Conservation (phyloP, 2,797 vertebrate species). For the Chlorospingus flavigularis region DNA sequence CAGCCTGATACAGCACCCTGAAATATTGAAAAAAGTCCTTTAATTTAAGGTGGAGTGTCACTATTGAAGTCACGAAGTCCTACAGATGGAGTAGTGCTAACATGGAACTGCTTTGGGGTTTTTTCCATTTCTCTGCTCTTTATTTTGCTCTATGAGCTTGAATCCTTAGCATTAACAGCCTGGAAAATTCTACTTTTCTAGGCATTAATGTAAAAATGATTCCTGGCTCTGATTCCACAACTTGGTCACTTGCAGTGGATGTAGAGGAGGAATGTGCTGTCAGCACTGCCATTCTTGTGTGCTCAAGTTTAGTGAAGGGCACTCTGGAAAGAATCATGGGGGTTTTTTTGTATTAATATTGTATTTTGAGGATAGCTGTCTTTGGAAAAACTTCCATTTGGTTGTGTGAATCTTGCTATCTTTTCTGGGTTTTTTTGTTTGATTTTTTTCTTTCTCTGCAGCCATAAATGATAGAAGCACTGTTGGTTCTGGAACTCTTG, state of each 20-base stretch:
- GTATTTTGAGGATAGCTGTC: neutral
- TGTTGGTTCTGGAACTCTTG: neutral
- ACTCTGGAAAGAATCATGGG: neutral
- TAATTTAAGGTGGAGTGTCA: neutral
- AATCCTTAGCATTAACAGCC: neutral
- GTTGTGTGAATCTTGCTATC: neutral
- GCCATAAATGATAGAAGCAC: neutral
- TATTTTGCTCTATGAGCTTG: neutral
- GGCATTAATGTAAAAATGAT: neutral
- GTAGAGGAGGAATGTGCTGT: neutral
- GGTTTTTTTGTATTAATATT: neutral
- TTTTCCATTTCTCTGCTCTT: neutral
- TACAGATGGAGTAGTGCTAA: neutral
- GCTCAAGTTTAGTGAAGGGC: neutral
- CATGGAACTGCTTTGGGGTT: neutral
- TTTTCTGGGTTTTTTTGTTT: fast-evolving
- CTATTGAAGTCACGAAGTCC: neutral
- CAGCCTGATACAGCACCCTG: neutral
- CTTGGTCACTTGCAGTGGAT: neutral
- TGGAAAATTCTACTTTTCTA: neutral
- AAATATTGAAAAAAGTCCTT: neutral
- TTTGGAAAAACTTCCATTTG: neutral
- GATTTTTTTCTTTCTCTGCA: neutral
- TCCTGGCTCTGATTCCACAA: neutral
- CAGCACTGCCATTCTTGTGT: neutral